Percentiles rank a stretch among this genome's conserved stretches.
Evolutionary conservation across 2,113 vertebrate species (phyloP).

Genomic region (Mellivora capensis): DNA sequence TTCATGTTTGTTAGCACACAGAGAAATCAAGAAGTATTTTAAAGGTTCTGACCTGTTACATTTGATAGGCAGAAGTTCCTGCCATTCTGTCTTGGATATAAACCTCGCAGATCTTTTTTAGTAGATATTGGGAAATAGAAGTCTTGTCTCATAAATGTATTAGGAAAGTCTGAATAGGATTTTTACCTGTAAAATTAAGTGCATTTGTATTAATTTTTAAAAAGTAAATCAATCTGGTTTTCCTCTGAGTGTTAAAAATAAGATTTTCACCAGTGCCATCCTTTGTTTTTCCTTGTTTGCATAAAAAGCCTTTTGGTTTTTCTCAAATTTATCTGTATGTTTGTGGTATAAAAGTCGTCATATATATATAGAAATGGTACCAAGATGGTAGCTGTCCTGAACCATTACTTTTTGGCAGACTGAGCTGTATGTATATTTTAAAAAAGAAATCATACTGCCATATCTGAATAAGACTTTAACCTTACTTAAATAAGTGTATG

Average conservation of each 20-base stretch:
- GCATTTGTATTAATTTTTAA: slow-evolving; percentile 2
- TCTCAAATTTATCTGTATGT: background rate
- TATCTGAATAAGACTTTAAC: background rate
- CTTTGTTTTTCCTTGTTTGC: background rate
- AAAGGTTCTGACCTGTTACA: slow-evolving; percentile 17
- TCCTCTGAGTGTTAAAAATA: background rate
- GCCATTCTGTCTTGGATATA: background rate
- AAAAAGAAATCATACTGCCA: slow-evolving; percentile 2
- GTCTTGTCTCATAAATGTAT: background rate
- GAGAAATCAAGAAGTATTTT: background rate
- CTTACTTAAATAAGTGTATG: background rate
- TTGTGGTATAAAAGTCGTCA: background rate
- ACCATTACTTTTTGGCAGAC: background rate
- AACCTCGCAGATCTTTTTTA: background rate
- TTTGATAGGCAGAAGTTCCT: background rate
- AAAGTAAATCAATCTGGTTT: background rate
- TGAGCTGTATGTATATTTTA: slow-evolving; percentile 7
- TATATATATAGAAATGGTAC: background rate
- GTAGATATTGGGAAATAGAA: background rate
- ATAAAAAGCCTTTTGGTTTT: background rate
- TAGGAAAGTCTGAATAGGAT: background rate
- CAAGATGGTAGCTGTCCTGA: background rate
- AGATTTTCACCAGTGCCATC: background rate
- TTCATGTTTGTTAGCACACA: background rate
- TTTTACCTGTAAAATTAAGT: background rate